phyloP scores from a whole-genome alignment of 2,113 vertebrate genomes.

The Eulacestoma nigropectus region DNA sequence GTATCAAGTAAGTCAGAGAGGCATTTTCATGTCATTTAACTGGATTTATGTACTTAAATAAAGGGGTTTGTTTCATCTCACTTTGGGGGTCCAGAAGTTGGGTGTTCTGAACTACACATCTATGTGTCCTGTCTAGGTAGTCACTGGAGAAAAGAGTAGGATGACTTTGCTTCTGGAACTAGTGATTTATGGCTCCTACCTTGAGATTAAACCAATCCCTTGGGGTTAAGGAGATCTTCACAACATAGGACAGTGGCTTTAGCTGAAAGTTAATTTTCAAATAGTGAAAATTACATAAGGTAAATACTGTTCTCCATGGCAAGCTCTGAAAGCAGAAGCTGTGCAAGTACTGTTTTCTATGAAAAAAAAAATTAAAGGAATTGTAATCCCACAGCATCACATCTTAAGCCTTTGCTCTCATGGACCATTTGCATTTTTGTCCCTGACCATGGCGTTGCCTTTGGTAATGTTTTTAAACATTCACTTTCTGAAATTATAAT shows the following conservation, averaged over 20 bases:
- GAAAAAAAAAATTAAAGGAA: neutral
- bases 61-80: neutral
- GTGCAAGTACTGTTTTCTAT: neutral
- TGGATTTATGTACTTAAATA: neutral
- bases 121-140: accelerated
- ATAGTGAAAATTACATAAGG: neutral
- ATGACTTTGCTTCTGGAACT: neutral
- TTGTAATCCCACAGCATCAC: neutral
- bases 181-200: neutral
- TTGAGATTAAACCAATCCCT: neutral
- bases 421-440: neutral
- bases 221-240: neutral
- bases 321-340: neutral
- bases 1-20: neutral
- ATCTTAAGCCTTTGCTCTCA: neutral
- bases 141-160: neutral
- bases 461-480: neutral
- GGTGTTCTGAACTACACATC: accelerated
- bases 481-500: neutral
- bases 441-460: neutral
- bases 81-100: neutral
- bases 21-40: neutral
- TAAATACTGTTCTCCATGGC: neutral
- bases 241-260: neutral
- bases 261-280: neutral